Base-by-base conservation (phyloP, 2,113 vertebrate genomes). In the Dasyornis broadbenti region DNA sequence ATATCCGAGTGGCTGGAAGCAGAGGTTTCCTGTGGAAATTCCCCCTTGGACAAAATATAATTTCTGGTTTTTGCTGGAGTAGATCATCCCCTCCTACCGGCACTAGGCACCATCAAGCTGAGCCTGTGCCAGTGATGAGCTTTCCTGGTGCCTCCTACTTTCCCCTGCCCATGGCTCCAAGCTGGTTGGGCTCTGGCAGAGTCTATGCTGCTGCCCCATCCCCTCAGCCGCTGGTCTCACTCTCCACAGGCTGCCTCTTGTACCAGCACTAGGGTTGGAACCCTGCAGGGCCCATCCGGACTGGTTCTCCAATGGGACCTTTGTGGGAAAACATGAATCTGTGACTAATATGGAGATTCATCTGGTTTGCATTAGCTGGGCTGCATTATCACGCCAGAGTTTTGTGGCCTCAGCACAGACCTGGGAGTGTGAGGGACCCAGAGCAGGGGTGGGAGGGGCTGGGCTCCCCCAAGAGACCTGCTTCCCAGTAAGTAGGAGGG, bases 1-100 rank as follows among this genome's bases (percentile, higher is more conserved):
- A 0, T 57, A 30, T 57, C 50, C 11, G 0, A 73, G 68, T 15
- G 39, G 14, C 64, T 91, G 64, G 59, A 77, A 66, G 70, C 69
- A 63, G 80, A 91, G 81, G 52, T 81, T 96, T 96, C 93, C 95
- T 91, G 87, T 87, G 77, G 92, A 94, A 94, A 82, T 84, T 92
- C 86, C 52, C 50, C 60, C 52, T 83, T 3, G 4, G 84, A 59
- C 28, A 66, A 73, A 81, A 33, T n/a, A 56, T 56, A 39, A 20
- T 79, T 92, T 91, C 85, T 12, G 6, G 7, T 37, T 47, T 86
- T 57, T 33, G 7, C 65, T 63, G 60, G 33, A 77, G 59, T 45
- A 16, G 45, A 35, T 81, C 35, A 24, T 63, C 17, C 35, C 15
- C 16, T 86, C n/a, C n/a, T 3, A 1, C 42, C 49, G 89, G 53